Evolutionary conservation across 1,140 invertebrate species (phyloP).

Genomic region (Bradysia coprophila): DNA sequence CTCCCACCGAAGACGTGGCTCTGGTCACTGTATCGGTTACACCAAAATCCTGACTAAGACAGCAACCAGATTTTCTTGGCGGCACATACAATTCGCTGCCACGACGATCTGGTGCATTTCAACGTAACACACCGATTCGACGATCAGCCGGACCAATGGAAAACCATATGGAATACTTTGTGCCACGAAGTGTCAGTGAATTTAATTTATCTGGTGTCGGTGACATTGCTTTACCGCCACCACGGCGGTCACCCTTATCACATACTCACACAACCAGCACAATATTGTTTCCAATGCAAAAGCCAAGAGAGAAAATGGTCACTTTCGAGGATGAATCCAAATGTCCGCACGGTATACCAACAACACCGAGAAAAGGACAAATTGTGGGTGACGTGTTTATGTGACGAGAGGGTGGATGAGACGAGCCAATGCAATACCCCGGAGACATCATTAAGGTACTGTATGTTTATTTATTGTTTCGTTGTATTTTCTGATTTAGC

Average conservation of each 20-base stretch:
- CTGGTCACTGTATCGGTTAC: conserved; percentile 20
- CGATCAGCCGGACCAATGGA: conserved; percentile 39
- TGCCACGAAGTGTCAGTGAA: conserved; percentile 61
- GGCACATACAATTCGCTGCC: conserved; percentile 18
- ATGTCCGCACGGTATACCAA: conserved; percentile 20
- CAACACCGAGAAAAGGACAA: conserved; percentile 22
- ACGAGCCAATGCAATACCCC: conserved; percentile 2
- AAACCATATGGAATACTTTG: conserved; percentile 57
- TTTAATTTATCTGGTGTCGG: conserved; percentile 48
- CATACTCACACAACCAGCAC: conserved; percentile 10
- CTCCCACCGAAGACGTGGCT: conserved; percentile 14
- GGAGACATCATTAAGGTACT: conserved; percentile 1
- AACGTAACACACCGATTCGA: conserved; percentile 39
- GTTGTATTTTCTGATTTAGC: too few species aligned
- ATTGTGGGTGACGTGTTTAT: conserved; percentile 37
- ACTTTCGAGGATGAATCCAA: conserved; percentile 58
- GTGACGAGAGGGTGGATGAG: conserved; percentile 27
- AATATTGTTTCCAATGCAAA: conserved; percentile 8
- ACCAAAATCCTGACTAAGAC: conserved; percentile 23
- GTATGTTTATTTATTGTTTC: too few species aligned
- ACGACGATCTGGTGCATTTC: conserved; percentile 26
- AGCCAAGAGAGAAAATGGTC: conserved; percentile 53
- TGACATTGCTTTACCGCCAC: conserved; percentile 28
- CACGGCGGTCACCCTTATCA: conserved; percentile 17
- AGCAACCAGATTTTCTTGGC: conserved; percentile 22